Conservation (phyloP, 2,797 vertebrate species). For the Phylloscopus collybita region DNA sequence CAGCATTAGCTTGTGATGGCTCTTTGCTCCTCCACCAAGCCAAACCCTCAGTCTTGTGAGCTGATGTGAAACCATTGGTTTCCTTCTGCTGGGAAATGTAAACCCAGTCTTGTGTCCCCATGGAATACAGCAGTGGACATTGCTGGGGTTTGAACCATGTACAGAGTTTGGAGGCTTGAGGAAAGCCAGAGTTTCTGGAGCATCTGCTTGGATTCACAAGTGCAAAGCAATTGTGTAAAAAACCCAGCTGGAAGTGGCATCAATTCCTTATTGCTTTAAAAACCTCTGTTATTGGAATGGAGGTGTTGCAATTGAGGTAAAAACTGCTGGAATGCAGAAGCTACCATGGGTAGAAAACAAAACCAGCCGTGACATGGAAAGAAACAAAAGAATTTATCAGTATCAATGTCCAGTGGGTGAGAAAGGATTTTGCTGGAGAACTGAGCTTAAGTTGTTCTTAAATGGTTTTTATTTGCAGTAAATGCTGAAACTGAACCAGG, state of each 20-base stretch:
- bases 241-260: accelerated
- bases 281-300: not conserved
- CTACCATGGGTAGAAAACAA: not conserved
- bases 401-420: accelerated
- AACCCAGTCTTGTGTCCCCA: accelerated
- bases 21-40: not conserved
- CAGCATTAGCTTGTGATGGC: not conserved
- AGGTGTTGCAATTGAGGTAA: not conserved
- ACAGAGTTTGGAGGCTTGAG: not conserved
- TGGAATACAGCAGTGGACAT: not conserved
- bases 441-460: not conserved
- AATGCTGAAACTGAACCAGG: not conserved
- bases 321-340: not conserved
- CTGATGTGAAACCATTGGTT: not conserved
- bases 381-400: not conserved
- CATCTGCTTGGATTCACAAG: not conserved
- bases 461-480: not conserved
- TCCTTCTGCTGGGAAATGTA: not conserved
- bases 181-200: not conserved
- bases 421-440: not conserved
- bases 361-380: not conserved
- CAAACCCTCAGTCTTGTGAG: not conserved
- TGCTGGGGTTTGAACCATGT: not conserved
- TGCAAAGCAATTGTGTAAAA: not conserved
- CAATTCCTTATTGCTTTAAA: not conserved